Conservation (phyloP, 2,113 vertebrate genomes). For the Laticauda laticaudata region DNA sequence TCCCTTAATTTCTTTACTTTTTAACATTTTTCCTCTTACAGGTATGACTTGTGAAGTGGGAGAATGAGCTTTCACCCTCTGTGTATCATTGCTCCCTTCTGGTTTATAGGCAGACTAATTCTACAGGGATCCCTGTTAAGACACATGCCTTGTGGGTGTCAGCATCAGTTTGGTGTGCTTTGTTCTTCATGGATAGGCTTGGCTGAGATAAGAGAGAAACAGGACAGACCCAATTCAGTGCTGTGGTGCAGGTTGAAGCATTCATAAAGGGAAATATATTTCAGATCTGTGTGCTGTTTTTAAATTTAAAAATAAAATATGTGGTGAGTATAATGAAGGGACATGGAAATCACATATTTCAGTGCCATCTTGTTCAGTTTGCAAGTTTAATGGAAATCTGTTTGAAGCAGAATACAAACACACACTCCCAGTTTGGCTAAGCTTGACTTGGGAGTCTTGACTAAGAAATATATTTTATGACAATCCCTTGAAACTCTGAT, state of each 20-base stretch:
- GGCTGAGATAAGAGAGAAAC: neutral
- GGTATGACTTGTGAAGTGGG: conserved; percentile 51
- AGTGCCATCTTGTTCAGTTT: neutral
- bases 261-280: neutral
- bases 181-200: neutral
- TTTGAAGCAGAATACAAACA: neutral
- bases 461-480: neutral
- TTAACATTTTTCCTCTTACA: conserved; percentile 52
- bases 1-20: conserved; percentile 50
- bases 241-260: neutral
- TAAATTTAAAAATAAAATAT: neutral
- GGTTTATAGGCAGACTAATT: conserved; percentile 65
- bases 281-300: neutral
- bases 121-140: conserved; percentile 53
- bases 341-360: neutral
- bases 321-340: no score
- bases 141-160: conserved; percentile 45
- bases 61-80: conserved; percentile 45
- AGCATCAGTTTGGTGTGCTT: neutral
- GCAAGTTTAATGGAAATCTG: neutral
- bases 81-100: conserved; percentile 56
- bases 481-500: neutral
- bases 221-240: neutral
- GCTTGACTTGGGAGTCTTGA: neutral
- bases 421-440: neutral